Evolutionary conservation across 2,888 invertebrate genomes (phyloP).

Genomic region (Laspeyria flexula): DNA sequence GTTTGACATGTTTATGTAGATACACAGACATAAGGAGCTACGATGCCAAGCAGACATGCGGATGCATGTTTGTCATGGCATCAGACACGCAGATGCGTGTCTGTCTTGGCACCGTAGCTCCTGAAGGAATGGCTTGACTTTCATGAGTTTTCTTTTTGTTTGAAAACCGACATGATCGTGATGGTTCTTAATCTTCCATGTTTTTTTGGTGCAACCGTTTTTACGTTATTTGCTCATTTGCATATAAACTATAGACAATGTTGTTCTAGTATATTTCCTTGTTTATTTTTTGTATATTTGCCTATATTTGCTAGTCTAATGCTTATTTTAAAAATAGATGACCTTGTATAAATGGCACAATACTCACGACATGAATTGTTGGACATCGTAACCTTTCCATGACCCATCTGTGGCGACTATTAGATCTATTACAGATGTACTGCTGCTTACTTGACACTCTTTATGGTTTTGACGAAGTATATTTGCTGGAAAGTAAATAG

Average conservation of each 20-base stretch:
- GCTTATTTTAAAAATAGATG: slow-evolving; percentile 13
- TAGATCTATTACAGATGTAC: slow-evolving; percentile 80
- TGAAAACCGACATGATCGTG: too few species aligned
- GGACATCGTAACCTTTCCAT: slow-evolving; percentile 84
- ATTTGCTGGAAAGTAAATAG: slow-evolving; percentile 52
- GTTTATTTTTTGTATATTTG: slow-evolving; percentile 3
- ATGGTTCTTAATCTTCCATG: too few species aligned
- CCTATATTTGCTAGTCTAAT: slow-evolving; percentile 2
- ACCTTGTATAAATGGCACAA: slow-evolving; percentile 20
- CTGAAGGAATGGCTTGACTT: too few species aligned
- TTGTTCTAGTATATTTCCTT: slow-evolving; percentile 20
- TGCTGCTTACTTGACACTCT: slow-evolving; percentile 62
- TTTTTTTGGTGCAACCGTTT: too few species aligned
- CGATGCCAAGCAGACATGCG: too few species aligned
- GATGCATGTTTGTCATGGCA: too few species aligned
- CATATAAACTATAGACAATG: neutral
- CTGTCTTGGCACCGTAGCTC: too few species aligned
- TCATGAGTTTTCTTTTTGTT: too few species aligned
- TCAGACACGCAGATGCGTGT: too few species aligned
- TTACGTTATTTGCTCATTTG: too few species aligned
- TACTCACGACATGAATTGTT: slow-evolving; percentile 85
- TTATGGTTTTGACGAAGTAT: slow-evolving; percentile 62
- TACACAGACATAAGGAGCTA: too few species aligned
- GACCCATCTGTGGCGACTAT: slow-evolving; percentile 86
- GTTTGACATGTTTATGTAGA: too few species aligned